phyloP scores from a whole-genome alignment of 2,888 invertebrate species.

The Cosmopolites sordidus region DNA sequence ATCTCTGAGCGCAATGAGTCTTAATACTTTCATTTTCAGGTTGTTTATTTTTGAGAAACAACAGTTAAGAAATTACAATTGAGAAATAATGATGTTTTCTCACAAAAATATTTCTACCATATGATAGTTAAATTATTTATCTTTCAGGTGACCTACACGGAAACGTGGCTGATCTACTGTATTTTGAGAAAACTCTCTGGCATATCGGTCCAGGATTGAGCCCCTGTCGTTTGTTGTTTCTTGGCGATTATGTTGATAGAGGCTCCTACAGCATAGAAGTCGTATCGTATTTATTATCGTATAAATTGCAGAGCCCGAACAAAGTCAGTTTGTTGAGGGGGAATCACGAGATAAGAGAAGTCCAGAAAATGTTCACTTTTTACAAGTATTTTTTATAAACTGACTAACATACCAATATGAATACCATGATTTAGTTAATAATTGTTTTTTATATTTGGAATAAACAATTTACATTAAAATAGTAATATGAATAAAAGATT shows the following conservation, averaged over 20 bases:
- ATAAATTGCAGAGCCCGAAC: conserved; percentile 63
- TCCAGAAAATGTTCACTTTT: conserved; percentile 72
- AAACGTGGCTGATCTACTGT: conserved; percentile 62
- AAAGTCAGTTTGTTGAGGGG: conserved; percentile 64
- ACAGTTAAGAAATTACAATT: too few relatives aligned
- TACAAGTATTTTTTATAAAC: conserved; percentile 57
- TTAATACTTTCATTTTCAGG: too few relatives aligned
- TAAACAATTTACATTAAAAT: too few relatives aligned
- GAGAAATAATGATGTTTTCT: too few relatives aligned
- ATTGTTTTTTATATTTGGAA: too few relatives aligned
- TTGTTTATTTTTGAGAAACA: too few relatives aligned
- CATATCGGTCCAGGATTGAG: conserved; percentile 60
- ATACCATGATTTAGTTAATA: too few relatives aligned
- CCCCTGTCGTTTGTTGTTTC: conserved; percentile 63
- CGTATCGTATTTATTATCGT: conserved; percentile 64
- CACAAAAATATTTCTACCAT: too few relatives aligned
- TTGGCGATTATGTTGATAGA: conserved; percentile 75
- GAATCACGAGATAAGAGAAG: conserved; percentile 71
- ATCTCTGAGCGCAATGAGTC: too few relatives aligned
- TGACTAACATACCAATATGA: too few relatives aligned
- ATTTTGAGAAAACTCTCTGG: conserved; percentile 69
- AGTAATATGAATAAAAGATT: too few relatives aligned
- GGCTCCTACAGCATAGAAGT: conserved; percentile 67
- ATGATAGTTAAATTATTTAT: neutral
- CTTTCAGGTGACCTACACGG: conserved; percentile 69